Evolutionary conservation across 2,113 vertebrate species (phyloP), one percentile per base, ranked within the genome.

Genomic region (Brienomyrus brachyistius): DNA sequence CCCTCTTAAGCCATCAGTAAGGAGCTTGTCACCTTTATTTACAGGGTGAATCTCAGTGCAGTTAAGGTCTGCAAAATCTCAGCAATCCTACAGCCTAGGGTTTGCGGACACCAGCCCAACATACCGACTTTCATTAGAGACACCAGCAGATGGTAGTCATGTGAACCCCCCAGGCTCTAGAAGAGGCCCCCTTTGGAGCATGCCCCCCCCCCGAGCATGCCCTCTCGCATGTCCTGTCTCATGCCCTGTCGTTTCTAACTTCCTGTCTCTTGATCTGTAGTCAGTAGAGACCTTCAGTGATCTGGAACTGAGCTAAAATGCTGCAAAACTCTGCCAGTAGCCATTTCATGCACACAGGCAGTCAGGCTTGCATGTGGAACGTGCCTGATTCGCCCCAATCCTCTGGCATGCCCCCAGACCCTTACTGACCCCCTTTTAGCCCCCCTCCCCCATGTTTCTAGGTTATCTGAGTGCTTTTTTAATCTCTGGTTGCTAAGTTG

Each of bases 401-500:
- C 74, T 31, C n/a, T 27, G n/a, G 62, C n/a, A 31, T 31, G 62
- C n/a, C 62, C 5, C 35, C 31, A 40, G 11, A 40, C 70, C 19
- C 31, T 19, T 80, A 19, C 35, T 80, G 15, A 6, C 74, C 74
- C 11, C 74, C 70, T 77, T n/a, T 19, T 15, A 77, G 70, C 35
- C 1, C 70, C 27, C 8, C 52, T 23, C 8, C 59, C n/a, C 9
- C 62, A 27, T 66, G 62, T 66, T 66, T 66, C 62, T 31, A 70
- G 62, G 62, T 70, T 31, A 70, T 31, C 3, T 31, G 62, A 70
- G n/a, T 70, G 62, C 62, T 70, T 70, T 27, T 70, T 27, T 31
- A 31, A 27, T 13, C n/a, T 3, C 27, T 70, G 40, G 82, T n/a
- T 45, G 82, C 43, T 48, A 91, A 96, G 93, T 95, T 97, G 95